These are phyloP conservation scores for Aerospiza tachiro DNA, from an alignment of 2,797 vertebrate genomes.

Conservation along the genomic window DNA sequence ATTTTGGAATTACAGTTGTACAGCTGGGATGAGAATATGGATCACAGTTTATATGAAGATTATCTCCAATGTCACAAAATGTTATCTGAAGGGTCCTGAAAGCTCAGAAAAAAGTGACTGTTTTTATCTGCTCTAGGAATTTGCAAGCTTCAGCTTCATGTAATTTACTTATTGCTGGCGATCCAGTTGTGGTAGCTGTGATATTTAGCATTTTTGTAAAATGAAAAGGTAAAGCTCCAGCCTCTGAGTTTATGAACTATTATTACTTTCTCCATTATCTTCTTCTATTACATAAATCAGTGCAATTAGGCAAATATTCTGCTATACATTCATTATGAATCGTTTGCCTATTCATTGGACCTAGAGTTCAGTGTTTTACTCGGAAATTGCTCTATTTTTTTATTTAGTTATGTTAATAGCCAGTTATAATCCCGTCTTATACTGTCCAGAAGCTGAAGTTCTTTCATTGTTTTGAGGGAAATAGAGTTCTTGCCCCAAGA, in stretches of 20 bases:
- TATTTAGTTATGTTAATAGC: background rate
- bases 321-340: background rate
- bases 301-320: background rate
- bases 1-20: background rate
- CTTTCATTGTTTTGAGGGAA: background rate
- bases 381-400: background rate
- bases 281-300: background rate
- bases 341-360: background rate
- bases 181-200: background rate
- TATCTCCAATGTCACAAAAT: background rate
- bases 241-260: background rate
- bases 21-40: background rate
- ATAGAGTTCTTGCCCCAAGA: background rate
- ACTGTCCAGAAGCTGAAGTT: background rate
- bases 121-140: background rate
- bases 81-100: background rate
- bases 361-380: background rate
- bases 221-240: background rate
- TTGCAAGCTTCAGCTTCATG: background rate
- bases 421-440: background rate
- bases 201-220: background rate
- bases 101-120: background rate
- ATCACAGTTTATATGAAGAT: background rate
- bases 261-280: background rate
- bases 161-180: background rate